Evolutionary conservation across 2,797 vertebrate genomes (phyloP).

Genomic region (Clarias fuscus): DNA sequence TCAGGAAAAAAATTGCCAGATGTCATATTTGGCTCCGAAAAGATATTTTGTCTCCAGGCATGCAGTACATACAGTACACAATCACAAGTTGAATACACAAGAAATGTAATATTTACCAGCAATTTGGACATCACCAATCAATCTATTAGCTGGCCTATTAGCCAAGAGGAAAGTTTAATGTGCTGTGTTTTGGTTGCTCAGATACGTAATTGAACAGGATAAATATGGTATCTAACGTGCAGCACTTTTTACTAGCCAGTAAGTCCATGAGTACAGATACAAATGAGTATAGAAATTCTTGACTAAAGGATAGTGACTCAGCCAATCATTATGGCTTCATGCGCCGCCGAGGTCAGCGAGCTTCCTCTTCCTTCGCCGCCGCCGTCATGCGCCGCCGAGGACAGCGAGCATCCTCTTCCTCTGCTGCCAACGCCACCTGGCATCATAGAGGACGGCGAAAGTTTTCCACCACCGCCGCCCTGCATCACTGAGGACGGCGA

Average conservation of each 20-base stretch:
- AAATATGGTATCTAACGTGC: neutral
- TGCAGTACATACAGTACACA: neutral
- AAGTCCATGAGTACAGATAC: neutral
- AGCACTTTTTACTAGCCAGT: neutral
- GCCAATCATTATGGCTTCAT: neutral
- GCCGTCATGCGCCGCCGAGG: no score
- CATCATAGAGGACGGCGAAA: no score
- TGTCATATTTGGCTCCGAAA: neutral
- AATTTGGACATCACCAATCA: neutral
- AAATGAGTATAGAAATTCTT: neutral
- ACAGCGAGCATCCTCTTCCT: no score
- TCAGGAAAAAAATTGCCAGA: neutral
- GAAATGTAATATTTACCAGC: neutral
- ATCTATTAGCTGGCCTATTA: neutral
- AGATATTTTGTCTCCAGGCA: neutral
- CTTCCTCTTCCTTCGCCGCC: no score
- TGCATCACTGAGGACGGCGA: no score
- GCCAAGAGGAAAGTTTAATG: neutral
- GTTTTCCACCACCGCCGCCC: no score
- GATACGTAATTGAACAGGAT: conserved; percentile 9
- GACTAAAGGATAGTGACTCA: neutral
- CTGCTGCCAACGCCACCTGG: no score
- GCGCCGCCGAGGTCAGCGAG: no score
- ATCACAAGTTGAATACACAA: neutral
- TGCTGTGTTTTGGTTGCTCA: neutral